Evolutionary conservation across 2,888 invertebrate genomes (phyloP), one percentile per base, ranked within the genome.

Genomic region (Eremobia ochroleuca): DNA sequence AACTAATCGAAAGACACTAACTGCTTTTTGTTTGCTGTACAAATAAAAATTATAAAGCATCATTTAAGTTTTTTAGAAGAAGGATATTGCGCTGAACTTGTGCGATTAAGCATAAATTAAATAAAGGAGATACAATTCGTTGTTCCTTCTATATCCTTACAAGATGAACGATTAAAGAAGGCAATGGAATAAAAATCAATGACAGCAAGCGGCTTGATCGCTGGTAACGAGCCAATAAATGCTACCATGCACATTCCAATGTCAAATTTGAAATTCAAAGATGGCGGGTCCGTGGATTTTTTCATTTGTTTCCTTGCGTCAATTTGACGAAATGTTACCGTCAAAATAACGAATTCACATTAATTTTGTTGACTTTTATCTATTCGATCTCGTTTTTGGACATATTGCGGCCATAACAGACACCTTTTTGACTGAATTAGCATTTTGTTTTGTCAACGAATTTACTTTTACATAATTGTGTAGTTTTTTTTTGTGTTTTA

Each of bases 201-300:
- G 49, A 40, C 52, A n/a, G 37, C 28, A 72, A 73, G 28, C 86
- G 49, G 66, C 67, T 59, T 28, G 8, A 31, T 64, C 52, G 40
- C 40, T 62, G n/a, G 61, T 68, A 59, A 86, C 87, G 73, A 84
- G 64, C 67, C 79, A 83, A 87, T 85, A 85, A 85, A 85, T 82
- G 90, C 92, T 89, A 88, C 90, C 85, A 90, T 86, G 75, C 77
- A 71, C 89, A 89, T 92, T 92, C 90, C 89, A 90, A 91, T 92
- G 92, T 93, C 93, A 93, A 93, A 94, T 94, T 94, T 93, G 91
- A 94, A 94, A 89, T 93, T 95, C 90, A 93, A 91, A 94, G 92
- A 87, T 87, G 92, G 90, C 87, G 90, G 91, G 88, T 91, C 90
- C 86, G 86, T 90, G 82, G 87, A 85, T 84, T 83, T 82, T 83